A percentile compares a stretch with the other conserved stretches of the same genome.
phyloP scores from a whole-genome alignment of 2,797 vertebrate species.

The Cyclopterus lumpus region DNA sequence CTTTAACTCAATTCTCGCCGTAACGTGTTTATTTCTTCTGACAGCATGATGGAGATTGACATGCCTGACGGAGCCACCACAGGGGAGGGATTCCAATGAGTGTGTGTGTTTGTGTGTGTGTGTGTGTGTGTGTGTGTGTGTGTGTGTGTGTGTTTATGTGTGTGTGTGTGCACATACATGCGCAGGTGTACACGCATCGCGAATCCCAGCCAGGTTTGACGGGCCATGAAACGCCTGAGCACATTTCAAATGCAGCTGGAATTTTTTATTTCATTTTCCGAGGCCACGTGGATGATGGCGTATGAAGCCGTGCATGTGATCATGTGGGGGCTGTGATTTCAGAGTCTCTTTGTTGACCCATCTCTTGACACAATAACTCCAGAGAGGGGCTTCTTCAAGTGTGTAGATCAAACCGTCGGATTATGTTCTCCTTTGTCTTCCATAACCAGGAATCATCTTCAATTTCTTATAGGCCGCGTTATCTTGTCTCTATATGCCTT shows the following conservation, averaged over 20 bases:
- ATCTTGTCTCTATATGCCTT: constrained; percentile 15
- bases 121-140: constrained; percentile 24
- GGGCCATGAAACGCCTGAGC: constrained; percentile 68
- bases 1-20: constrained; percentile 18
- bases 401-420: not conserved
- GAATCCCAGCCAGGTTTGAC: constrained; percentile 67
- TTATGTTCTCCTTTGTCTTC: constrained; percentile 38
- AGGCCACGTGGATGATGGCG: constrained; percentile 38
- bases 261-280: constrained; percentile 39
- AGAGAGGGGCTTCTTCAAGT: not conserved
- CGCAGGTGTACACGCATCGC: constrained; percentile 36
- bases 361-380: constrained; percentile 39
- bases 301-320: constrained; percentile 11
- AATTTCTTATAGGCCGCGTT: constrained; percentile 22
- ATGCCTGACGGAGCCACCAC: constrained; percentile 61
- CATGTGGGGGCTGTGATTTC: constrained; percentile 9
- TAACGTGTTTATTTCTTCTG: constrained; percentile 65
- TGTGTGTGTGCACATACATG: constrained; percentile 33
- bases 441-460: constrained; percentile 41
- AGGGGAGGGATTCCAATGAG: constrained; percentile 62
- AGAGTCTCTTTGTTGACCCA: constrained; percentile 36
- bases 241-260: constrained; percentile 72
- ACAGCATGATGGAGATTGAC: constrained; percentile 70
- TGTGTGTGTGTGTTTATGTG: constrained; percentile 26
- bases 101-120: constrained; percentile 29